Evolutionary conservation across 2,113 vertebrate species (phyloP).

Genomic region (Entomyzon cyanotis): DNA sequence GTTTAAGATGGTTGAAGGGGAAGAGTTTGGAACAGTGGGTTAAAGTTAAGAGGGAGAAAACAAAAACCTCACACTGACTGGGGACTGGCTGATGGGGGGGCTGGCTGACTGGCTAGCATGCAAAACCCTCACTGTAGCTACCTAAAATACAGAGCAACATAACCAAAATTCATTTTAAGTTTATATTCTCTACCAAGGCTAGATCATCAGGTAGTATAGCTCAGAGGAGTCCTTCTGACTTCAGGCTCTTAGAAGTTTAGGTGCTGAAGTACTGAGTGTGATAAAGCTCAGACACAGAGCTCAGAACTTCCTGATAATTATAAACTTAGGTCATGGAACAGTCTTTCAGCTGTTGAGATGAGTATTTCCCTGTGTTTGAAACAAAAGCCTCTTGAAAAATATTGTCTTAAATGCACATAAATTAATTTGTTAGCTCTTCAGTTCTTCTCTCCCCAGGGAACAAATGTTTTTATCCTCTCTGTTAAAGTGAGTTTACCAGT

Average conservation of each 20-base stretch:
- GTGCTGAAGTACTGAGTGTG: not conserved
- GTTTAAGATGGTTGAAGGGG: not conserved
- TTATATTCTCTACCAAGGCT: not conserved
- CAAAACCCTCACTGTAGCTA: not conserved
- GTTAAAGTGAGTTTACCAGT: not conserved
- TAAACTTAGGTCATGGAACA: not conserved
- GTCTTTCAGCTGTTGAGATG: not conserved
- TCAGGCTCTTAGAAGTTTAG: not conserved
- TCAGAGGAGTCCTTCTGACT: not conserved
- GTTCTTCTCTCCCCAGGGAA: not conserved
- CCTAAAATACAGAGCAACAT: not conserved
- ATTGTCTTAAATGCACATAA: not conserved
- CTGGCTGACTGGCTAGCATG: not conserved
- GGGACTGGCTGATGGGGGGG: not conserved
- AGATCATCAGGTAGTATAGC: not conserved
- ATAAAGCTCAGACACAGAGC: not conserved
- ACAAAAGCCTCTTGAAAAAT: constrained; percentile 34
- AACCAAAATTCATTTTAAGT: not conserved
- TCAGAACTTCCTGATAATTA: not conserved
- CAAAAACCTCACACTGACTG: not conserved
- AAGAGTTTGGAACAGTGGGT: not conserved
- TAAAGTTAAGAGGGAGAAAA: not conserved
- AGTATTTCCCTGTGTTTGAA: not conserved
- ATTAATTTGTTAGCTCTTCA: not conserved
- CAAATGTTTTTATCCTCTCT: not conserved